Evolutionary conservation across 1,140 invertebrate species (phyloP).

Genomic region (Reticulitermes speratus): DNA sequence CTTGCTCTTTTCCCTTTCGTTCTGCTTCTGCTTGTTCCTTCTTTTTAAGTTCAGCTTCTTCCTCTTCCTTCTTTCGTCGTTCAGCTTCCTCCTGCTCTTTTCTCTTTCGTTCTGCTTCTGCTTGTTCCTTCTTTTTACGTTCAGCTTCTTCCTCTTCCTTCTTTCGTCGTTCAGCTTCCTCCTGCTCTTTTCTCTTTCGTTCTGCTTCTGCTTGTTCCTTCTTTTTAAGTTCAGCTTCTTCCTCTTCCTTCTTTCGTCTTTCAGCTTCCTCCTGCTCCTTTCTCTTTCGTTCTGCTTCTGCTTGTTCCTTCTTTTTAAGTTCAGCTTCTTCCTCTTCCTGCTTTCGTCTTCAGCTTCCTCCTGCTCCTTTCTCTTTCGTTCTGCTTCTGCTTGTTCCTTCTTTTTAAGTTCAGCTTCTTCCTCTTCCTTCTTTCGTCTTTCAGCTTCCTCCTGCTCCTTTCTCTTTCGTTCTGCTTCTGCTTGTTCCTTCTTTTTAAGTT

Average conservation of each 20-base stretch:
- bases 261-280: background rate
- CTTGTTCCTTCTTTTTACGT: background rate
- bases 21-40: constrained; percentile 21
- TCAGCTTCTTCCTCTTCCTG: constrained; percentile 29
- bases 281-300: background rate
- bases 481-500: background rate
- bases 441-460: background rate
- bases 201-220: background rate
- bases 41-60: background rate
- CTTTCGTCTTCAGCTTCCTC: too few relatives aligned
- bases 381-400: constrained; percentile 18
- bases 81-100: background rate
- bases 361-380: constrained; percentile 33
- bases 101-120: too few relatives aligned
- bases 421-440: background rate
- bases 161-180: constrained; percentile 23
- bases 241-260: background rate
- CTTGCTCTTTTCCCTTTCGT: background rate
- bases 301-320: constrained; percentile 33
- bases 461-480: background rate
- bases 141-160: constrained; percentile 22
- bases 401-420: background rate
- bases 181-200: background rate
- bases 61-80: background rate
- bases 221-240: background rate